phyloP scores from a whole-genome alignment of 2,797 vertebrate species.

The Hydrophis major region DNA sequence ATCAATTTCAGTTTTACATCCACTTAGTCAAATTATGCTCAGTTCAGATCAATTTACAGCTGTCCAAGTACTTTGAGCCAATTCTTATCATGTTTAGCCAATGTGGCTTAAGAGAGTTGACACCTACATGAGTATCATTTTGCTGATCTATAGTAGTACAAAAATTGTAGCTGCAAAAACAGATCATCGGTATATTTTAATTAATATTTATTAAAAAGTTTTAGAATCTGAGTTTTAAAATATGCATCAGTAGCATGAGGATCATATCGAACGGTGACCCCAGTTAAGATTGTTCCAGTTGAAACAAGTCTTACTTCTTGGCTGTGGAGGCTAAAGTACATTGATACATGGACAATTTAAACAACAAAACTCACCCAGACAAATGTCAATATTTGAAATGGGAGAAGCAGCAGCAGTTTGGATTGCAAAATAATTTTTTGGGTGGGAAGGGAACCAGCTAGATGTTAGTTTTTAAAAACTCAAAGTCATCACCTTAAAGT shows the following conservation, averaged over 20 bases:
- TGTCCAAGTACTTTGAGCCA: background rate
- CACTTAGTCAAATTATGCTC: background rate
- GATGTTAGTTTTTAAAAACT: constrained; percentile 50
- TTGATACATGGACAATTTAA: constrained; percentile 69
- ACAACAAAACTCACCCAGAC: constrained; percentile 69
- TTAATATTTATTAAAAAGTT: background rate
- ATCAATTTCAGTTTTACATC: background rate
- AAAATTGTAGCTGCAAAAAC: background rate
- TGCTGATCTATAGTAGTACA: background rate
- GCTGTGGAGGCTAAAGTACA: constrained; percentile 46
- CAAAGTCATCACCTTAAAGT: background rate
- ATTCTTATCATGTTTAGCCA: background rate
- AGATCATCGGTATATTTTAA: background rate
- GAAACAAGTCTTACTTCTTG: constrained; percentile 56
- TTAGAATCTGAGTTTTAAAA: background rate
- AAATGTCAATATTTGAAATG: constrained; percentile 73
- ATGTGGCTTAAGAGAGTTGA: background rate
- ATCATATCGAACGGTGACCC: constrained; percentile 44
- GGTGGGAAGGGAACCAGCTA: constrained; percentile 34
- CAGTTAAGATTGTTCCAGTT: constrained; percentile 56
- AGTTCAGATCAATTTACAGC: background rate
- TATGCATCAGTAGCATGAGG: constrained; percentile 56
- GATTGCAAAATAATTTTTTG: constrained; percentile 69
- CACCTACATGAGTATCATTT: background rate
- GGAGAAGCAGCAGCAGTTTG: constrained; percentile 64